Conservation (phyloP, 2,888 invertebrate genomes). For the Clivina fossor region DNA sequence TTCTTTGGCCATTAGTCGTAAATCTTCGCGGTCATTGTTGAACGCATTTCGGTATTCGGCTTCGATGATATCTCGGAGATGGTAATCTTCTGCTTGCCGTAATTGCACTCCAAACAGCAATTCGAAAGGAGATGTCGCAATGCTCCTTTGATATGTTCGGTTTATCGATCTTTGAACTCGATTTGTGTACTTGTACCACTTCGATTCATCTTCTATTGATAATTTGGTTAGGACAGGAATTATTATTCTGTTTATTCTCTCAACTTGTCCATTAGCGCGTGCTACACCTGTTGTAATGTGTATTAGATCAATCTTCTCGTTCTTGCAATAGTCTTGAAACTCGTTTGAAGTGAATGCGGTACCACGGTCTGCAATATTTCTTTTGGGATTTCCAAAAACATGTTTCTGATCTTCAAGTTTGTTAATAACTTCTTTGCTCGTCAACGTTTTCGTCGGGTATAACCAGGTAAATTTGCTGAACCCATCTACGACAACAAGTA, state of each 20-base stretch:
- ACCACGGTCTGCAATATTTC: slow-evolving; percentile 15
- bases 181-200: slow-evolving; percentile 5
- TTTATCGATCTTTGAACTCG: background rate
- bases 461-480: slow-evolving; percentile 23
- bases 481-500: slow-evolving; percentile 21
- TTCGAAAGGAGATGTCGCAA: background rate
- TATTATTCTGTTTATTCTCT: slow-evolving; percentile 5
- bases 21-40: background rate
- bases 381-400: slow-evolving; percentile 12
- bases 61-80: background rate
- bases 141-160: slow-evolving; percentile 1
- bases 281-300: slow-evolving; percentile 8
- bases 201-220: background rate
- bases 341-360: slow-evolving; percentile 8
- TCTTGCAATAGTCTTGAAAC: slow-evolving; percentile 3
- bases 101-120: background rate
- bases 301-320: background rate
- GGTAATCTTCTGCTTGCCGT: background rate
- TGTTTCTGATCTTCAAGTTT: slow-evolving; percentile 2
- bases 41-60: background rate
- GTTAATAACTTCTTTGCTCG: slow-evolving; percentile 7
- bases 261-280: slow-evolving; percentile 17
- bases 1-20: background rate
- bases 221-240: slow-evolving; percentile 4
- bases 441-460: slow-evolving; percentile 4